Conservation (phyloP, 2,113 vertebrate genomes). For the Hydrolagus affinis region DNA sequence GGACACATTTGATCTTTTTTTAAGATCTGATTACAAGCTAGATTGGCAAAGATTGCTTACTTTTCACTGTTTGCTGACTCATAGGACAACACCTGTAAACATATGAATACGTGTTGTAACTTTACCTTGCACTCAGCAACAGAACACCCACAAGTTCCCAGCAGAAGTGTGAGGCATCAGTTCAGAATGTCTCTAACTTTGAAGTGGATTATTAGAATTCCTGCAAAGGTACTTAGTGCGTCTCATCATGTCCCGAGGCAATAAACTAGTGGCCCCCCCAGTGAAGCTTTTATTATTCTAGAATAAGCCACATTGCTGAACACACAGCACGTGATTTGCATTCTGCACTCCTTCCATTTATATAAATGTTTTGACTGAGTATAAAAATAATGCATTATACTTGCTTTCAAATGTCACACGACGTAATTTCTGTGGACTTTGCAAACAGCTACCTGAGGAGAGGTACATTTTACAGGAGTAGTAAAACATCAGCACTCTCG, state of each 20-base stretch:
- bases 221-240: slow-evolving; percentile 27
- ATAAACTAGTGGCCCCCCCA: slow-evolving; percentile 20
- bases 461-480: background rate
- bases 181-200: slow-evolving; percentile 36
- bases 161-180: slow-evolving; percentile 33
- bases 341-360: too few relatives aligned
- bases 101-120: background rate
- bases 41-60: slow-evolving; percentile 38
- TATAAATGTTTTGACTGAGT: background rate
- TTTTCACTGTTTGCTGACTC: slow-evolving; percentile 43
- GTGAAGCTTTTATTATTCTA: background rate
- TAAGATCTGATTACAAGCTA: background rate
- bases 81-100: slow-evolving; percentile 32
- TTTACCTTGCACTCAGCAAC: slow-evolving; percentile 36
- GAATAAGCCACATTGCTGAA: background rate
- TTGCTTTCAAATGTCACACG: background rate
- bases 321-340: background rate
- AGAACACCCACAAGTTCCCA: slow-evolving; percentile 37
- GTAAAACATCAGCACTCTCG: background rate
- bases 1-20: background rate
- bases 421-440: background rate
- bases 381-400: background rate
- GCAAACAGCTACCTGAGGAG: background rate
- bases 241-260: slow-evolving; percentile 30
- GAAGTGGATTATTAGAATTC: slow-evolving; percentile 34